Conservation (phyloP, 2,113 vertebrate species). For the Neodon shergylaensis region DNA sequence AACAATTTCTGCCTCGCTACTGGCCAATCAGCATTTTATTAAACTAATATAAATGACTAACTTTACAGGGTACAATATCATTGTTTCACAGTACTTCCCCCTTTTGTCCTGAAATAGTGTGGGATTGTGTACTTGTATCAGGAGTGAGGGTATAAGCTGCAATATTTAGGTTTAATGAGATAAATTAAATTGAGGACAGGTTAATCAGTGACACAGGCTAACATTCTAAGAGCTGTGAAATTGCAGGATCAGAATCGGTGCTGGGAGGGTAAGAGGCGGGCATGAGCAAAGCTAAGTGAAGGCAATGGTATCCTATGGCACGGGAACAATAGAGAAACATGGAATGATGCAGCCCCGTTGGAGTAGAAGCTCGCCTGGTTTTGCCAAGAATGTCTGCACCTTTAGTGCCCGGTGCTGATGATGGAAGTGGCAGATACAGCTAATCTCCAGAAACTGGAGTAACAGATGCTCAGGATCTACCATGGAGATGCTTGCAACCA, state of each 20-base stretch:
- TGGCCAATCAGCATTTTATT: no score
- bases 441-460: not conserved
- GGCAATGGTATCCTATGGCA: not conserved
- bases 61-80: no score
- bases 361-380: rapidly evolving
- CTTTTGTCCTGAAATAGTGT: not conserved
- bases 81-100: no score
- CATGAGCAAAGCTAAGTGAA: not conserved
- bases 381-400: not conserved
- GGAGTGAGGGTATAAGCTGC: not conserved
- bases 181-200: not conserved
- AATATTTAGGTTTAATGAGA: not conserved
- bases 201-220: not conserved
- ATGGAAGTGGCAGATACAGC: not conserved
- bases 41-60: no score
- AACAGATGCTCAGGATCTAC: not conserved
- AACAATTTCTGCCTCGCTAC: no score
- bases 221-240: not conserved
- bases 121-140: not conserved
- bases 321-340: not conserved
- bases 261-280: not conserved
- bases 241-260: not conserved
- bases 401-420: not conserved
- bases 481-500: not conserved
- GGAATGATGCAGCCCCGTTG: not conserved